Evolutionary conservation across 2,797 vertebrate genomes (phyloP).

Genomic region (Strix occidentalis): DNA sequence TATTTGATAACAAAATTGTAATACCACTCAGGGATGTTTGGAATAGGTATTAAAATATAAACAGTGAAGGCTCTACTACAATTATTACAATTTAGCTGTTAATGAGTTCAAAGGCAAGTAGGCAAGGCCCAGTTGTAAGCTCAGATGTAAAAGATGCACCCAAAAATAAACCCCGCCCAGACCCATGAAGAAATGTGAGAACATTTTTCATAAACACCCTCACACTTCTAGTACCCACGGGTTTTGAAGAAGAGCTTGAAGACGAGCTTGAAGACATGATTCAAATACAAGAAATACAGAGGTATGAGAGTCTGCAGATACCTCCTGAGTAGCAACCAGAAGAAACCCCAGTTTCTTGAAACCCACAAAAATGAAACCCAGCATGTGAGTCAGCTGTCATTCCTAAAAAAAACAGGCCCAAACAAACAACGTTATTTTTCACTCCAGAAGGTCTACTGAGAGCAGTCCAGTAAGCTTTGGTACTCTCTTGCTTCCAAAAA

Average conservation of each 20-base stretch:
- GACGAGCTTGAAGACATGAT: not conserved
- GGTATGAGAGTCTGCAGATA: not conserved
- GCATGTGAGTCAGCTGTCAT: not conserved
- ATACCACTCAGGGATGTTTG: not conserved
- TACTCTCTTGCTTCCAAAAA: not conserved
- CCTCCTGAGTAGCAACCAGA: rapidly evolving
- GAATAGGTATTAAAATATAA: not conserved
- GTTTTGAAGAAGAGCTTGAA: not conserved
- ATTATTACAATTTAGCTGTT: not conserved
- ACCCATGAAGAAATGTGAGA: not conserved
- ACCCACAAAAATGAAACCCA: not conserved
- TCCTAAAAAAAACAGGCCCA: not conserved
- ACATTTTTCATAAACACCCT: not conserved
- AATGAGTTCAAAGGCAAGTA: not conserved
- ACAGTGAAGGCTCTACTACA: not conserved
- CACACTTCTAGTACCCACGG: rapidly evolving
- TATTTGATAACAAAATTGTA: not conserved
- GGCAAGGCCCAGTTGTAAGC: not conserved
- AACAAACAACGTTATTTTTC: not conserved
- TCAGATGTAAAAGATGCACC: not conserved
- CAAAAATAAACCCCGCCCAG: not conserved
- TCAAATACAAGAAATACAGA: not conserved
- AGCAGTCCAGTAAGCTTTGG: not conserved
- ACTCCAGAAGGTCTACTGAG: not conserved
- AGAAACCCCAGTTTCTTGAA: not conserved